Evolutionary conservation across 2,888 invertebrate species (phyloP).

Genomic region (Chorisops tibialis): DNA sequence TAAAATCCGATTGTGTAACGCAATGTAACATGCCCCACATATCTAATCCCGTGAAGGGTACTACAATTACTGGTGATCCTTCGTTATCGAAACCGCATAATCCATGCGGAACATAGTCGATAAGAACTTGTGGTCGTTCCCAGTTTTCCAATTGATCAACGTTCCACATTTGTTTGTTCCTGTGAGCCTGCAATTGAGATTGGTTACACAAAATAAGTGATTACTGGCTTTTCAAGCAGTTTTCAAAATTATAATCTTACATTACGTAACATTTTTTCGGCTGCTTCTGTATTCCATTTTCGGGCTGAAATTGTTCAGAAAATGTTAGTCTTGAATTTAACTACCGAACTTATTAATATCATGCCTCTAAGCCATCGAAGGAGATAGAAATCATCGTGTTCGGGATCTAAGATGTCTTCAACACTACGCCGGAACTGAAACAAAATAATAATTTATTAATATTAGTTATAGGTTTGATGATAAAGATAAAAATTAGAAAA

Average conservation of each 20-base stretch:
- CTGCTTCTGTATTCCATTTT: conserved; percentile 80
- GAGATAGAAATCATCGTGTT: conserved; percentile 75
- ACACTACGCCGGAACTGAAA: conserved; percentile 74
- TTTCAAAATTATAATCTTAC: conserved; percentile 54
- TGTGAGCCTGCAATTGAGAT: conserved; percentile 36
- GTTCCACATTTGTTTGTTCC: conserved; percentile 57
- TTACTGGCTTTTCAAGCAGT: neutral
- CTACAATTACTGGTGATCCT: conserved; percentile 76
- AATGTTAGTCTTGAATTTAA: neutral
- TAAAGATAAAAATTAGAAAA: neutral
- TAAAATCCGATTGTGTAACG: conserved; percentile 67
- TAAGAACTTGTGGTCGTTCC: conserved; percentile 68
- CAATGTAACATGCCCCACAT: conserved; percentile 77
- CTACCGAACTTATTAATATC: neutral
- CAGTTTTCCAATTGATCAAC: conserved; percentile 67
- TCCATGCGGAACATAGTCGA: conserved; percentile 75
- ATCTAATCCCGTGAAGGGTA: conserved; percentile 79
- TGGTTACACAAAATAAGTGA: neutral
- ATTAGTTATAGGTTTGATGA: neutral
- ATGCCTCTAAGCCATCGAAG: conserved; percentile 79
- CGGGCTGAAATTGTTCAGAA: conserved; percentile 63
- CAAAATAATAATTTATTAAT: conserved; percentile 1
- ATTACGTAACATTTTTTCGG: conserved; percentile 87
- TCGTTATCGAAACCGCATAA: conserved; percentile 77
- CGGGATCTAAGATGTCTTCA: conserved; percentile 63